phyloP scores from a whole-genome alignment of 2,797 vertebrate species.

The Alca torda region DNA sequence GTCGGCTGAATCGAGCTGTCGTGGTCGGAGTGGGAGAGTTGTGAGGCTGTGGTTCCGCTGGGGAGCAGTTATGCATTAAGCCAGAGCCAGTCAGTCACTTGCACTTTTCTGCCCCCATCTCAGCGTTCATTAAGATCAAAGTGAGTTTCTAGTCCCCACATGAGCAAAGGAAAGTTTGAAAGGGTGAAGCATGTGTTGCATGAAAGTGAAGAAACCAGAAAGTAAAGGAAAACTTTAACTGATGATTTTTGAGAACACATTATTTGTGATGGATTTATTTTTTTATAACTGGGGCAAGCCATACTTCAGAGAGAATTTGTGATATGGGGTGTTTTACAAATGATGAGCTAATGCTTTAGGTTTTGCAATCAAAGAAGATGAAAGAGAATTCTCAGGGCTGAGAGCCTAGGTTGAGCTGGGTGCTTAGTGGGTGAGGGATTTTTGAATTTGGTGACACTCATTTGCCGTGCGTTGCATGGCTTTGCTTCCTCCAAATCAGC shows the following conservation, averaged over 20 bases:
- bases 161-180: neutral
- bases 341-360: neutral
- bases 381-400: neutral
- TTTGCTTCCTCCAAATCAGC: neutral
- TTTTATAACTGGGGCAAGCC: neutral
- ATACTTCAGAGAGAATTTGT: neutral
- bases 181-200: neutral
- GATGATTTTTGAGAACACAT: neutral
- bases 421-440: neutral
- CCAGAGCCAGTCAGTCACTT: neutral
- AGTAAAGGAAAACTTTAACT: neutral
- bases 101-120: neutral
- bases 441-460: neutral
- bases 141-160: neutral
- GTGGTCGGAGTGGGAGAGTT: accelerated
- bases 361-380: neutral
- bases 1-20: neutral
- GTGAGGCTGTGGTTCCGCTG: neutral
- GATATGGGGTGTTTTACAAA: neutral
- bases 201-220: neutral
- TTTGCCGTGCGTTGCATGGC: neutral
- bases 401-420: neutral
- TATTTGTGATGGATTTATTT: neutral
- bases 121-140: neutral
- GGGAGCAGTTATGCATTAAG: neutral